Evolutionary conservation across 35 echinoderm and acorn worm genomes (phyloP), one percentile per base, ranked within the genome.

Genomic region (Ptychodera flava): DNA sequence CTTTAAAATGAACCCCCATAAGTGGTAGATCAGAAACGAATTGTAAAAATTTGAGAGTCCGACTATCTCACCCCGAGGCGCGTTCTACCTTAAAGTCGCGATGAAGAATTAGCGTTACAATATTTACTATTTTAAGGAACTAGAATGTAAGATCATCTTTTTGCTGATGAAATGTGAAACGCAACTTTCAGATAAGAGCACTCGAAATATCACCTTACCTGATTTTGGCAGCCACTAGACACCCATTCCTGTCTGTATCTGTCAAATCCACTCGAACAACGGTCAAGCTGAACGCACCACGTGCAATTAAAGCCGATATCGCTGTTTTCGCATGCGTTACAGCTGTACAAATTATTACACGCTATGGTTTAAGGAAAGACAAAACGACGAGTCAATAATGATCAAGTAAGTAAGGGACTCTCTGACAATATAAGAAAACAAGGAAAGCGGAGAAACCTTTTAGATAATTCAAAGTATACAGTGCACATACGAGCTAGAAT

Each of bases 191-290:
- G 6, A 22, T 12, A 12, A 12, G 45, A 64, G 22, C 22, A 64
- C 45, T 64, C 45, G 45, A 12, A 64, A n/a, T n/a, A n/a, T n/a
- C n/a, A n/a, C 33, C 82, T 83, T 83, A 83, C 82, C 34, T 36
- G 10, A 27, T 83, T 83, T 36, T 36, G 37, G 37, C 82, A 83
- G 6, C 28, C 35, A 36, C 37, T 83, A 83, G 16, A 15, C 2
- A 36, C 30, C 82, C 82, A 83, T 83, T 83, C 33, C 37, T 83
- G 82, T 16, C 82, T 33, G 28, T 30, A 35, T 1, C 82, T 34
- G 82, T 83, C 82, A 28, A 83, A 83, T 28, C 82, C 82, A 83
- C 37, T 36, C 30, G 82, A 83, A n/a, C 82, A 83, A 10, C 32
- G 82, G 6, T 30, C 28, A 14, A 83, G 33, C 35, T 16, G n/a